A percentile compares a stretch with the other conserved stretches of the same genome.
These are phyloP conservation scores for Nephila pilipes DNA, from an alignment of 1,140 invertebrate species.

Conservation along the genomic window DNA sequence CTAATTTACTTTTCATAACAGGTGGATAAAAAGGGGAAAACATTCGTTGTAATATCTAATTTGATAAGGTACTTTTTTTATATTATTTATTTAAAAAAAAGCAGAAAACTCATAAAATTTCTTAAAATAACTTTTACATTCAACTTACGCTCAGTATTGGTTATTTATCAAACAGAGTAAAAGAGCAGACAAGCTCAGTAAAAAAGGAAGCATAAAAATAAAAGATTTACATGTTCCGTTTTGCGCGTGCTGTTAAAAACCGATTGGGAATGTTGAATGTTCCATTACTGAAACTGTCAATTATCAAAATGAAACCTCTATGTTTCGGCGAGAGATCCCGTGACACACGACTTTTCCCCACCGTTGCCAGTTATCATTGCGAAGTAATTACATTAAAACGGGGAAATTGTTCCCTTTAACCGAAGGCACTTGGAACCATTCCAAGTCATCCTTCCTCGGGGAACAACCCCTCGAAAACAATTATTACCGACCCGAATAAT, in stretches of 20 bases:
- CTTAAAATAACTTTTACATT: no score
- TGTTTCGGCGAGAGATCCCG: not conserved
- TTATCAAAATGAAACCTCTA: conserved; percentile 16
- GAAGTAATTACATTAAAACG: conserved; percentile 33
- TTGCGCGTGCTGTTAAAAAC: not conserved
- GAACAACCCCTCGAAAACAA: conserved; percentile 37
- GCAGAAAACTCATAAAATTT: not conserved
- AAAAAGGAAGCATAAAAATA: not conserved
- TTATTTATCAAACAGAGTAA: not conserved
- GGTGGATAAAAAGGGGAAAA: no score
- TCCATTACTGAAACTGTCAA: not conserved
- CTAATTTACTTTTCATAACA: no score
- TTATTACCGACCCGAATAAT: not conserved
- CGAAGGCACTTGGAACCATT: not conserved
- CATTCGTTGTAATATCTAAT: no score
- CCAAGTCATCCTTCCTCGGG: not conserved
- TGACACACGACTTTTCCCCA: conserved; percentile 1
- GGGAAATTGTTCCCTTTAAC: not conserved
- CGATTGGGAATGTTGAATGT: conserved; percentile 16
- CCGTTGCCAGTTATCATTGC: conserved; percentile 2
- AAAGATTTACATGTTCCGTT: not conserved
- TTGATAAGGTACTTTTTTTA: no score
- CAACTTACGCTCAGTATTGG: no score
- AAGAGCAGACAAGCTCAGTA: no score
- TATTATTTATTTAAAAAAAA: not conserved